phyloP scores from a whole-genome alignment of 2,888 invertebrate species.

The Ormyrus nitidulus region DNA sequence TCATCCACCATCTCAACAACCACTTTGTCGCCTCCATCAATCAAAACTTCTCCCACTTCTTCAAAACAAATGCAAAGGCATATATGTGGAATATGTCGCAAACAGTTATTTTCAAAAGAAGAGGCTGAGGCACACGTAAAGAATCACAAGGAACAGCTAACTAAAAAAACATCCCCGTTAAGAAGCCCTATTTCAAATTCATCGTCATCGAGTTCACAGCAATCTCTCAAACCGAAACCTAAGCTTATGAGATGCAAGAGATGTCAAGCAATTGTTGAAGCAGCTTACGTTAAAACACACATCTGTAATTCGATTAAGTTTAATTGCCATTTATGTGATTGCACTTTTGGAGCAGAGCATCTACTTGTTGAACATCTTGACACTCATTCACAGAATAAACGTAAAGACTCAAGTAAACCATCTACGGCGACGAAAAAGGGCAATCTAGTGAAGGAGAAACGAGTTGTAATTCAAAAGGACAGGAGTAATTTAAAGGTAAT shows the following conservation, averaged over 20 bases:
- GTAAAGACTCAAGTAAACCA: background rate
- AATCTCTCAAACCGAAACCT: conserved; percentile 57
- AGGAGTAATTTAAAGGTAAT: conserved; percentile 27
- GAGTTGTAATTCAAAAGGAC: conserved; percentile 33
- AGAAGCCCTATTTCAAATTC: no score
- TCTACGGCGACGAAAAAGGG: background rate
- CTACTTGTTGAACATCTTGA: conserved; percentile 56
- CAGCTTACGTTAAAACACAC: conserved; percentile 69
- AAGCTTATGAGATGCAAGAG: conserved; percentile 72
- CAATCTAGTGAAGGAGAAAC: background rate
- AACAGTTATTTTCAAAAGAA: conserved; percentile 61
- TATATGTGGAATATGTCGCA: conserved; percentile 67
- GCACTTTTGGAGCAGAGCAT: conserved; percentile 56
- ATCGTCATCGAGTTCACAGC: background rate
- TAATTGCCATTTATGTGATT: conserved; percentile 53
- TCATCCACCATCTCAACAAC: no score
- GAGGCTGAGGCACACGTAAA: conserved; percentile 66
- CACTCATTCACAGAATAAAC: conserved; percentile 46
- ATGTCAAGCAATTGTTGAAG: conserved; percentile 72
- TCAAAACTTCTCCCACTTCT: background rate
- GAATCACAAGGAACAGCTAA: conserved; percentile 21
- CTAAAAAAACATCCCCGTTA: no score
- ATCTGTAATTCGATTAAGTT: conserved; percentile 62
- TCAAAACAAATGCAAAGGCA: conserved; percentile 60
- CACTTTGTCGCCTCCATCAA: background rate